These are phyloP conservation scores for Heterodera filipjevi DNA, from an alignment of 2,888 invertebrate genomes.

Conservation along the genomic window DNA sequence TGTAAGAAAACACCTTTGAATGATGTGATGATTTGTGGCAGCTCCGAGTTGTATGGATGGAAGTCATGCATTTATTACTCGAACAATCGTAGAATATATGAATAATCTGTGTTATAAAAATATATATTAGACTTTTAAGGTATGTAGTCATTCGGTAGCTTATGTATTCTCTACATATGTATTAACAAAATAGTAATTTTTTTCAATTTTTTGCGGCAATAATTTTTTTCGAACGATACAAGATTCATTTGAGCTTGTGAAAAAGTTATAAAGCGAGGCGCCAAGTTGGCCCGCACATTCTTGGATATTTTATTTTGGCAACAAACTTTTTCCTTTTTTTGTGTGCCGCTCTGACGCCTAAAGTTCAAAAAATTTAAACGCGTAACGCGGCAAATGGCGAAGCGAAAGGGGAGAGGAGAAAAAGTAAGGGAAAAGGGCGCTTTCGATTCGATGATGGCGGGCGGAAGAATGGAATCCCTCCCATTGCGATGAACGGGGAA, in stretches of 20 bases:
- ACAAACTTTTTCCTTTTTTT: background rate
- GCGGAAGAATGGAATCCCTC: slow-evolving; percentile 1
- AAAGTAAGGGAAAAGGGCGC: background rate
- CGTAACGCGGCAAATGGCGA: background rate
- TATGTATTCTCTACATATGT: too few relatives aligned
- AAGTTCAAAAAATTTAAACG: background rate
- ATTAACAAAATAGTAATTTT: background rate
- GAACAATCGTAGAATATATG: background rate
- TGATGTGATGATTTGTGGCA: slow-evolving; percentile 62
- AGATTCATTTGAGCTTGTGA: too few relatives aligned
- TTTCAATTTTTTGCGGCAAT: too few relatives aligned
- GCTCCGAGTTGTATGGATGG: slow-evolving; percentile 55
- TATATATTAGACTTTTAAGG: too few relatives aligned
- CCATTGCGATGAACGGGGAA: background rate
- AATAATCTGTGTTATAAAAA: too few relatives aligned
- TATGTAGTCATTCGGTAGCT: too few relatives aligned
- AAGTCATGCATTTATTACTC: slow-evolving; percentile 43
- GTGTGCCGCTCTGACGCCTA: background rate
- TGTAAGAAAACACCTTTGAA: slow-evolving; percentile 60
- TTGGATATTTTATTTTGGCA: too few relatives aligned
- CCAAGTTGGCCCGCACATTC: too few relatives aligned
- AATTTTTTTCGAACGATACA: too few relatives aligned
- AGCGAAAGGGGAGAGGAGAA: background rate
- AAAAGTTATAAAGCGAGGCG: too few relatives aligned
- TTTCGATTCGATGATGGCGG: slow-evolving; percentile 3